Evolutionary conservation across 2,888 invertebrate species (phyloP).

Genomic region (Drosophila macrospina): DNA sequence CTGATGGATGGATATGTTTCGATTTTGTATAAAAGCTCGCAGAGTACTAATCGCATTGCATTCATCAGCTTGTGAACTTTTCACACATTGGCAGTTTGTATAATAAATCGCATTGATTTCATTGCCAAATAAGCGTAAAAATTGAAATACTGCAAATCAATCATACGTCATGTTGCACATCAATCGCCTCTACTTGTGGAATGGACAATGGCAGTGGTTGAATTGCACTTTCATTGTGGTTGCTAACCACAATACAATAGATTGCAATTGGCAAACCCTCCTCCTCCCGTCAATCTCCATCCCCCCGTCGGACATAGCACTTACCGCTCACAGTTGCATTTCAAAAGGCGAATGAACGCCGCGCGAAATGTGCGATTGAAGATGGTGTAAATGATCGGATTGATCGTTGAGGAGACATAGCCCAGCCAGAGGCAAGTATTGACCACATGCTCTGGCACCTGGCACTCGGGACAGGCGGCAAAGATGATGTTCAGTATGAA

Average conservation of each 20-base stretch:
- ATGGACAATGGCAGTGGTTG: conserved; percentile 4
- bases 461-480: conserved; percentile 92
- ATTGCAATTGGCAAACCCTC: conserved; percentile 19
- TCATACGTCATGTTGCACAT: conserved; percentile 76
- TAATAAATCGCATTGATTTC: conserved; percentile 46
- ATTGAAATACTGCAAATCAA: conserved; percentile 59
- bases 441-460: conserved; percentile 89
- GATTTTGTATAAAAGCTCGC: not conserved
- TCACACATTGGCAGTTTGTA: conserved; percentile 23
- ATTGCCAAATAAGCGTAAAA: conserved; percentile 40
- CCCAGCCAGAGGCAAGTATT: conserved; percentile 96
- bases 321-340: conserved; percentile 92
- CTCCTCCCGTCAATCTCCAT: too few species aligned
- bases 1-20: too few species aligned
- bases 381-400: conserved; percentile 96
- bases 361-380: conserved; percentile 96
- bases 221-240: conserved; percentile 6
- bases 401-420: conserved; percentile 96
- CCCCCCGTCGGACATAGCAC: conserved; percentile 45
- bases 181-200: conserved; percentile 34
- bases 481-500: conserved; percentile 95
- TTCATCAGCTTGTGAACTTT: conserved; percentile 23
- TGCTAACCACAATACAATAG: conserved; percentile 38
- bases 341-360: conserved; percentile 91
- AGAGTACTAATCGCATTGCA: conserved; percentile 43